These are phyloP conservation scores for Glyphotaelius pellucidus DNA, from an alignment of 2,888 invertebrate genomes.

Conservation along the genomic window DNA sequence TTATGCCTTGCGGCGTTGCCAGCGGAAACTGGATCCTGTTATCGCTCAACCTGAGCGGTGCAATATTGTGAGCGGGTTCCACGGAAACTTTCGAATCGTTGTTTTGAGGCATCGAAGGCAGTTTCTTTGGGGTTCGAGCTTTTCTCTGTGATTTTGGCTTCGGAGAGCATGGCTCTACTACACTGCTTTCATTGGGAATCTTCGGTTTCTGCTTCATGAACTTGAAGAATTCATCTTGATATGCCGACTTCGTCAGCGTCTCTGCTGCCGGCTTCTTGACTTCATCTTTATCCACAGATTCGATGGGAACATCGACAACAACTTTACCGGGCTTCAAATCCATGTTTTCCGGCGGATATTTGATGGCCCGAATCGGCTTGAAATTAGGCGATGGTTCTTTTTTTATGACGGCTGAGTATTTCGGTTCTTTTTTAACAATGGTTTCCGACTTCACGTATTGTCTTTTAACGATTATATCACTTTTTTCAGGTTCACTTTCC, in stretches of 20 bases:
- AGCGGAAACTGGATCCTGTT: background rate
- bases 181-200: background rate
- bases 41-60: slow-evolving; percentile 43
- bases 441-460: slow-evolving; percentile 21
- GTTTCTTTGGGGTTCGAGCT: slow-evolving; percentile 60
- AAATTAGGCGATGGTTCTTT: slow-evolving; percentile 8
- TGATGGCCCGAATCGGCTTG: slow-evolving; percentile 61
- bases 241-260: slow-evolving; percentile 31
- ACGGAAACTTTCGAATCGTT: slow-evolving; percentile 53
- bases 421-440: slow-evolving; percentile 28
- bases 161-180: background rate
- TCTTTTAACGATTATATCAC: background rate
- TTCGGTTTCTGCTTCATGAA: slow-evolving; percentile 54
- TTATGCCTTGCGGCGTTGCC: background rate
- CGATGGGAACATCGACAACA: slow-evolving; percentile 36
- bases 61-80: slow-evolving; percentile 35
- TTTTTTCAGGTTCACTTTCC: background rate
- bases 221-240: slow-evolving; percentile 62
- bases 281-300: background rate
- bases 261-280: slow-evolving; percentile 17
- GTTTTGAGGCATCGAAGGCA: background rate
- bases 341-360: slow-evolving; percentile 55
- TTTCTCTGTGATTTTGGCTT: slow-evolving; percentile 56
- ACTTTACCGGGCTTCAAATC: slow-evolving; percentile 35
- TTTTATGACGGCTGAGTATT: slow-evolving; percentile 15